phyloP scores from a whole-genome alignment of 2,797 vertebrate genomes.

The Sebastolobus altivelis region DNA sequence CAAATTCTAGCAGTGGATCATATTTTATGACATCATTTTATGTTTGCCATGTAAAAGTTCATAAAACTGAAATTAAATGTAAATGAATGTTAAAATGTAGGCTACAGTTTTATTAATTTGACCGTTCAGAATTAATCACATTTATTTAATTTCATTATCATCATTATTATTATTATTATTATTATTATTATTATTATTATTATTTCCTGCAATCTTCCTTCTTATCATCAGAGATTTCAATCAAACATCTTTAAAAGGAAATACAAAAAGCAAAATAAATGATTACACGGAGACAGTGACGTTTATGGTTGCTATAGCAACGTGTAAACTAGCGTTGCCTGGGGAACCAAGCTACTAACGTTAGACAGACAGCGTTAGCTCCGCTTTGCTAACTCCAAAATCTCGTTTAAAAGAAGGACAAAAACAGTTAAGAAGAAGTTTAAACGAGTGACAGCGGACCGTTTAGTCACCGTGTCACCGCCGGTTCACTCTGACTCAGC shows the following conservation, averaged over 20 bases:
- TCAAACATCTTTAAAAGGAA: background rate
- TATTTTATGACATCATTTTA: too few species aligned
- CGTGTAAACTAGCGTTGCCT: conserved; percentile 58
- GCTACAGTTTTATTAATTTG: too few species aligned
- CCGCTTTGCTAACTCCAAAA: background rate
- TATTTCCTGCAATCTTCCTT: too few species aligned
- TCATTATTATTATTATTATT: too few species aligned
- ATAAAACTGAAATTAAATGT: background rate
- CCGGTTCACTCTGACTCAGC: background rate
- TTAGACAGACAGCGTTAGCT: background rate
- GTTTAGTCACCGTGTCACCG: background rate
- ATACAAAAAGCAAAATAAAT: background rate
- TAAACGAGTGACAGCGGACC: background rate
- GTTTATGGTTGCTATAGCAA: conserved; percentile 61
- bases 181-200: background rate
- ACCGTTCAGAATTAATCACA: too few species aligned
- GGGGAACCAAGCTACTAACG: background rate
- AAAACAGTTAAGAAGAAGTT: background rate
- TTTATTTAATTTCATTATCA: too few species aligned
- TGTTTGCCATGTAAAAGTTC: background rate
- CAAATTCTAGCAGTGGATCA: too few species aligned
- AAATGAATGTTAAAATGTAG: too few species aligned
- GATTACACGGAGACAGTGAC: background rate
- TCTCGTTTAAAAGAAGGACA: background rate
- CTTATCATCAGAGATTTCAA: background rate